These are phyloP conservation scores for Eupristina koningsbergeri DNA, from an alignment of 1,140 invertebrate genomes.

Conservation along the genomic window DNA sequence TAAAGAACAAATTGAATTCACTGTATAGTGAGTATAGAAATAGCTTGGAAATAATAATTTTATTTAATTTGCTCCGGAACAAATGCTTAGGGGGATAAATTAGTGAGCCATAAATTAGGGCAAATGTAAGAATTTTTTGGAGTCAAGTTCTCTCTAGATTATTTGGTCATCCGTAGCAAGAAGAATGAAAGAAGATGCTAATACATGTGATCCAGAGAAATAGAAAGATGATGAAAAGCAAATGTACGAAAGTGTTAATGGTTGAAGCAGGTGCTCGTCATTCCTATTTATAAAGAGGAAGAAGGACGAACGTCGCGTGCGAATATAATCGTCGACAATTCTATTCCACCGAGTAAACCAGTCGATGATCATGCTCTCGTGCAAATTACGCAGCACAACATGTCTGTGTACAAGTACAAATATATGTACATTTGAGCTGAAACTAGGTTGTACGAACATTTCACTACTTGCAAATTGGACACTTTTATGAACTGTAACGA, in stretches of 20 bases:
- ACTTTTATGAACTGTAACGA: conserved; percentile 5
- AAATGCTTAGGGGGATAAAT: not conserved
- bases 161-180: not conserved
- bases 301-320: conserved; percentile 53
- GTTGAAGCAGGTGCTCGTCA: conserved; percentile 69
- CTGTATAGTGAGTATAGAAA: too few relatives aligned
- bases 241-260: conserved; percentile 61
- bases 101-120: not conserved
- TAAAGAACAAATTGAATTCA: too few relatives aligned
- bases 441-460: conserved; percentile 16
- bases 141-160: not conserved
- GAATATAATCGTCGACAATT: conserved; percentile 54
- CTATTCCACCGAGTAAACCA: conserved; percentile 29
- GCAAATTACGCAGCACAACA: conserved; percentile 32
- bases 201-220: not conserved
- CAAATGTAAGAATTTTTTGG: not conserved
- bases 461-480: not conserved
- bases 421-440: not conserved
- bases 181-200: not conserved
- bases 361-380: conserved; percentile 38
- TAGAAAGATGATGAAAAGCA: conserved; percentile 24
- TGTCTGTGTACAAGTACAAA: not conserved
- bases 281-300: conserved; percentile 68
- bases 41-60: not conserved
- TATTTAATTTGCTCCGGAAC: not conserved